These are phyloP conservation scores for Pachycephala philippinensis DNA, from an alignment of 2,113 vertebrate genomes.

Conservation along the genomic window DNA sequence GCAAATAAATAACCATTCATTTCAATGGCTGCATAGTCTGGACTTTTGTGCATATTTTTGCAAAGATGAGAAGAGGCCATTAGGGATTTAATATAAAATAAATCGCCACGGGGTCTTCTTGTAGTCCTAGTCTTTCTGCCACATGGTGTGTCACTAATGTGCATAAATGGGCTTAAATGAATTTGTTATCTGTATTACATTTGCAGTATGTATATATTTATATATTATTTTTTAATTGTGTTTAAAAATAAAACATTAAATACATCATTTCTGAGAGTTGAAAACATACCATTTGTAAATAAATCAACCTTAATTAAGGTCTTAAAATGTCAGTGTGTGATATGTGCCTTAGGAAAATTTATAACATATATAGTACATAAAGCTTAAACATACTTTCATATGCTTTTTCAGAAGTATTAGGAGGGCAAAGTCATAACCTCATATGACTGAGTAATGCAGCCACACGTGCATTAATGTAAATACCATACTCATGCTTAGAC, in stretches of 20 bases:
- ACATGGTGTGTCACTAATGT: conserved; percentile 99
- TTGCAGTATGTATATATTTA: conserved; percentile 99
- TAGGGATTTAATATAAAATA: conserved; percentile 99
- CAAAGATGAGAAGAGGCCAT: conserved; percentile 93
- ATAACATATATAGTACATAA: neutral
- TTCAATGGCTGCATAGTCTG: conserved; percentile 90
- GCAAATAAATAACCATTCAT: conserved; percentile 99
- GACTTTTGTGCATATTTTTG: conserved; percentile 99
- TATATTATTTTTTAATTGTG: conserved; percentile 99
- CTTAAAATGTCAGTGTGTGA: conserved; percentile 67
- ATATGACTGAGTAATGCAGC: neutral
- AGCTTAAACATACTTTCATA: conserved; percentile 46
- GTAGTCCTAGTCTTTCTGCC: conserved; percentile 93
- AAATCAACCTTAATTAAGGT: conserved; percentile 98
- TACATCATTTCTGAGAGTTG: conserved; percentile 85
- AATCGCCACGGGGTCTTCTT: conserved; percentile 98
- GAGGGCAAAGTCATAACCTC: conserved; percentile 60
- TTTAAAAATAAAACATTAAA: conserved; percentile 97
- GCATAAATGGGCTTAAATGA: conserved; percentile 99
- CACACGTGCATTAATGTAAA: conserved; percentile 28
- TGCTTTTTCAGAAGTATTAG: conserved; percentile 46
- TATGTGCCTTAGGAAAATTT: conserved; percentile 66
- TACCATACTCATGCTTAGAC: neutral
- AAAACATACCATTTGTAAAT: conserved; percentile 91
- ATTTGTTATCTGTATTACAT: conserved; percentile 98